phyloP scores from a whole-genome alignment of 2,797 vertebrate species.

The Brachyalestes nurse region DNA sequence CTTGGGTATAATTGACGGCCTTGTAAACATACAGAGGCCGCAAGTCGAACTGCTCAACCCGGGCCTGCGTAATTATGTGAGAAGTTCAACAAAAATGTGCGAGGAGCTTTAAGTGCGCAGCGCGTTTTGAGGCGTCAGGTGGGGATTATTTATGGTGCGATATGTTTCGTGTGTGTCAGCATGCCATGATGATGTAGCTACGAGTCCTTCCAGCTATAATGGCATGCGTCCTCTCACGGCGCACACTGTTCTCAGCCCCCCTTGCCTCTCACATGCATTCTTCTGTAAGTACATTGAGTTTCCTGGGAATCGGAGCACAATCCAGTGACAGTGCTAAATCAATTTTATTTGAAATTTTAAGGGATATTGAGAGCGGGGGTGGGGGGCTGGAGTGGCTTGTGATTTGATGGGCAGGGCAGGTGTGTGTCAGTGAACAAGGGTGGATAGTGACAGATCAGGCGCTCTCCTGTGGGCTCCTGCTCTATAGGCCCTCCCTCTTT shows the following conservation, averaged over 20 bases:
- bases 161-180: constrained; percentile 75
- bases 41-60: constrained; percentile 52
- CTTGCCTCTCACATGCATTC: constrained; percentile 36
- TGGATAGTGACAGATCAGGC: constrained; percentile 72
- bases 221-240: constrained; percentile 34
- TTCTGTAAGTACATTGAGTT: constrained; percentile 61
- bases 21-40: constrained; percentile 71
- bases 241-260: constrained; percentile 33
- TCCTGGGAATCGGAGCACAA: constrained; percentile 84
- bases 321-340: constrained; percentile 86
- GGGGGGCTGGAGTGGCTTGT: constrained; percentile 62
- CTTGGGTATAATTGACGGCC: constrained; percentile 71
- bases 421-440: constrained; percentile 90
- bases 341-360: constrained; percentile 86
- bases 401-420: constrained; percentile 81
- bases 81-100: constrained; percentile 63
- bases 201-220: constrained; percentile 58
- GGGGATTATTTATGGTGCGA: constrained; percentile 70
- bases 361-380: constrained; percentile 60
- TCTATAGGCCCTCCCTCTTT: constrained; percentile 82
- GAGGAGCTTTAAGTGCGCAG: constrained; percentile 59
- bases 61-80: constrained; percentile 71
- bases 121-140: constrained; percentile 73
- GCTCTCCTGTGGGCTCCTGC: constrained; percentile 89
- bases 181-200: constrained; percentile 64